Evolutionary conservation across 2,888 invertebrate species (phyloP), one percentile per base, ranked within the genome.

Genomic region (Rhamnusium bicolor): DNA sequence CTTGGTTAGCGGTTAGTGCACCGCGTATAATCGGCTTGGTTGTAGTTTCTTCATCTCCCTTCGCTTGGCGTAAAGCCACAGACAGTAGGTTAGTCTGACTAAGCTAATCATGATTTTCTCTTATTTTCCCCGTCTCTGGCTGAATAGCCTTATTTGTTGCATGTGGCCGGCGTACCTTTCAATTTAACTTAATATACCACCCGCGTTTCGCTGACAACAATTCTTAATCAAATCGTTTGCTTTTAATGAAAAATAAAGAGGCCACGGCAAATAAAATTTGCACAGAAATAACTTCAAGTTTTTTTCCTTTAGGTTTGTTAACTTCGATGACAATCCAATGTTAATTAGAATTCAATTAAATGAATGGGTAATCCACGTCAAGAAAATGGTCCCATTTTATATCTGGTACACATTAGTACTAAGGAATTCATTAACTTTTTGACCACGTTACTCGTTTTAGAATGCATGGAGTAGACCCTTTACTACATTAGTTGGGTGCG

Each of bases 111-210:
- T 58, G 67, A 54, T 56, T 18, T 46, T 58, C 29, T 56, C 29
- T 53, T 53, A 65, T 19, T 27, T 24, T 58, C 19, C 32, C 19
- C 68, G 68, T 29, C 72, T 63, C 60, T 68, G 62, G 54, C 32
- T 68, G 72, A 73, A 73, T 66, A 54, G 66, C 60, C 61, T 56
- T 67, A 73, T 66, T 70, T 73, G 73, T 73, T 58, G 66, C 56
- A 54, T 40, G 49, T 56, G 54, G 72, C 49, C 68, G 68, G 69
- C 53, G 18, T 58, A 69, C 66, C 73, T 72, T 72, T 58, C 62
- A 69, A 69, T 72, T 72, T 69, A 63, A 40, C 60, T 63, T 56
- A 66, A 65, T 65, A 46, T 62, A 56, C 14, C 65, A 58, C 63
- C 65, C 58, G 71, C 51, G 51, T 51, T 40, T 18, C 51, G 19